Evolutionary conservation across 2,888 invertebrate species (phyloP), one percentile per base, ranked within the genome.

Genomic region (Julus scanicus): DNA sequence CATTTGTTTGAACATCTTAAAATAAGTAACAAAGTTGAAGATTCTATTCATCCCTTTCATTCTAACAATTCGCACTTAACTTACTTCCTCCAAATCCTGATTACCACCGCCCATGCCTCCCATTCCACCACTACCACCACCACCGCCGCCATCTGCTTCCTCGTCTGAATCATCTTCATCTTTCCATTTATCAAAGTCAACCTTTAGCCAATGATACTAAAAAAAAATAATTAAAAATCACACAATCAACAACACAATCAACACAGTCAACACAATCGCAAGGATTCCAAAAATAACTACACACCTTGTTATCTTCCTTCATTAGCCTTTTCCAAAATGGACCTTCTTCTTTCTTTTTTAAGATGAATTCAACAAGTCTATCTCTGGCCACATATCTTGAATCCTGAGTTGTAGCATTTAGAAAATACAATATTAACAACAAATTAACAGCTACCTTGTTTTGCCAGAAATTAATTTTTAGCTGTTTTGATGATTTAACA

Each of bases 111-210:
- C 57, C 9, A 89, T n/a, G n/a, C n/a, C n/a, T n/a, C n/a, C n/a
- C n/a, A n/a, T n/a, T n/a, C n/a, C n/a, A n/a, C n/a, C n/a, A n/a
- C n/a, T n/a, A n/a, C n/a, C n/a, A n/a, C n/a, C n/a, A n/a, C n/a
- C n/a, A n/a, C n/a, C n/a, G n/a, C n/a, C n/a, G n/a, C n/a, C n/a
- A n/a, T n/a, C 90, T 15, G 89, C 90, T 87, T 97, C 97, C 90
- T 96, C 96, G 13, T 96, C 97, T 88, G 96, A 97, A 89, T 98
- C 98, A 91, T 97, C 97, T 93, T 99, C 99, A 93, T 99, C 99
- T 93, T 95, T 95, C 99, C 98, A 99, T 93, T 98, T 98, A 92
- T 97, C 97, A 92, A 99, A 99, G 92, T 99, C 99, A 91, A 98
- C 96, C 94, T 98, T 99, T 91, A 99, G 94, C 95, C 98, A 99